Evolutionary conservation across 1,140 invertebrate genomes (phyloP).

Genomic region (Protaetia brevitarsis): DNA sequence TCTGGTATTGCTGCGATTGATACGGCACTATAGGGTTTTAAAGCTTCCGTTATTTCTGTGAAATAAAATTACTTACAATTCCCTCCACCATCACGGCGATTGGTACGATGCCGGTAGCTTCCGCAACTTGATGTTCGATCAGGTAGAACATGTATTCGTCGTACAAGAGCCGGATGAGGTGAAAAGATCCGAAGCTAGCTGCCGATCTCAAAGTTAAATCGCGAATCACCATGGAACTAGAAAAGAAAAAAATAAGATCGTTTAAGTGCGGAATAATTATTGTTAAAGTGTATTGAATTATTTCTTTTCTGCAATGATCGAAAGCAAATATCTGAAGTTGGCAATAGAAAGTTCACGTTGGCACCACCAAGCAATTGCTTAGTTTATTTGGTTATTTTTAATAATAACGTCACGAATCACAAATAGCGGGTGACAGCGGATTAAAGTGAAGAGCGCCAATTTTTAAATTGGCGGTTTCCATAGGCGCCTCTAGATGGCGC

Average conservation of each 20-base stretch:
- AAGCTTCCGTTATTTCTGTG: background rate
- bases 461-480: too few relatives aligned
- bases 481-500: too few relatives aligned
- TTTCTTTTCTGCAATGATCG: too few relatives aligned
- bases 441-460: too few relatives aligned
- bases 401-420: too few relatives aligned
- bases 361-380: too few relatives aligned
- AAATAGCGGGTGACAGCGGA: too few relatives aligned
- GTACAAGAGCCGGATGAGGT: conserved; percentile 94
- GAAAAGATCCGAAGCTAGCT: conserved; percentile 98
- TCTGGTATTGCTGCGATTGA: background rate
- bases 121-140: conserved; percentile 94
- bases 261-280: background rate
- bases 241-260: conserved; percentile 37
- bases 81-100: conserved; percentile 85
- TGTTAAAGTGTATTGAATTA: background rate
- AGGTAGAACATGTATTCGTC: conserved; percentile 99
- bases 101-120: conserved; percentile 83
- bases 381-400: too few relatives aligned
- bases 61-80: conserved; percentile 55
- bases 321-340: too few relatives aligned
- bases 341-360: too few relatives aligned
- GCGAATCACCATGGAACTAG: conserved; percentile 92
- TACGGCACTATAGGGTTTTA: background rate
- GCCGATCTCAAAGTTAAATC: conserved; percentile 94